Evolutionary conservation across 2,888 invertebrate species (phyloP), one percentile per base, ranked within the genome.

Genomic region (Zhengitettix transpicula): DNA sequence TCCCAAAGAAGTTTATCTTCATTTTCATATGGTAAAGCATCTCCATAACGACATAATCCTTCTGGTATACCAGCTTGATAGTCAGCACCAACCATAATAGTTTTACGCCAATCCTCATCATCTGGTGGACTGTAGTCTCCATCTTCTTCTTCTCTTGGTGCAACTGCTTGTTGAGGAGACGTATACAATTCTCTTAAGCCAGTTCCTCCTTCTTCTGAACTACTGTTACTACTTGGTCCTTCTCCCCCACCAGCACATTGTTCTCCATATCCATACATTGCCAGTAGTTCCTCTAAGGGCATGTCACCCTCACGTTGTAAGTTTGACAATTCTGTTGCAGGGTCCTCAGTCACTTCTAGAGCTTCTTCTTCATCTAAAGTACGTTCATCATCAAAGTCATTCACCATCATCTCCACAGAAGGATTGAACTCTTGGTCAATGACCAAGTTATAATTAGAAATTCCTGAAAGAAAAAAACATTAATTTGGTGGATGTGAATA

Each of bases 321-420:
- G 71, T 88, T 90, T 67, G 87, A 87, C 56, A 96, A 80, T 75
- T 96, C 96, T 68, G 89, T 89, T 69, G 86, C 84, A 56, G 89
- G 85, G 74, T 94, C 93, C 75, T 90, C 90, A 64, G 87, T 85
- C 67, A 89, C 89, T 66, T 92, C 93, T 72, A 95, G 75, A 57
- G 92, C 93, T 79, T 97, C 97, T 79, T 97, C 96, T 77, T 97
- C 96, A 73, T 95, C 96, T 71, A 97, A 73, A 63, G 96, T 97
- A 72, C 90, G 83, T 73, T 97, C 97, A 78, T 97, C 96, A 74
- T 97, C 97, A 76, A 91, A 95, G 75, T 96, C 96, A 82, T 96
- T 90, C 65, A 95, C 88, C 81, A 96, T 86, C 93, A 96, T 93
- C 74, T 95, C 95, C 71, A 92, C 85, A 65, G 91, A 85, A 64